Base-by-base conservation (phyloP, 2,797 vertebrate species). In the Antennarius maculatus region DNA sequence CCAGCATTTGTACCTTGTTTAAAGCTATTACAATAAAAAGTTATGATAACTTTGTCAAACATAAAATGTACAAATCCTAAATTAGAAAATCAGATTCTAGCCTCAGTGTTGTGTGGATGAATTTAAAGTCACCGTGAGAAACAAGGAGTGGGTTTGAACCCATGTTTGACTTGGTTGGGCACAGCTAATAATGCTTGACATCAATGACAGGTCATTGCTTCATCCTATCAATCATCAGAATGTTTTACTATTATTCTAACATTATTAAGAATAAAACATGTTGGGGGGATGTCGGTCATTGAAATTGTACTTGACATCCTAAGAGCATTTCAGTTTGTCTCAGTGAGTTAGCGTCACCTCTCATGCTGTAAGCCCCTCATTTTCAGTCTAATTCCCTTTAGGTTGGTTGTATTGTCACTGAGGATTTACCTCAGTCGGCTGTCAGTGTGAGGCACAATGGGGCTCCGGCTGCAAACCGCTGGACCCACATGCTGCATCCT, bases 371-470 rank as follows among this genome's bases (percentile, higher is more conserved):
- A 74, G 72, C 77, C 69, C 27, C 52, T 11, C 5, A 42, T 60
- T 47, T 15, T 45, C 9, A 17, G 47, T 56, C 37, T 83, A 77
- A 88, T 86, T 82, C 61, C 31, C 61, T 46, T 49, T 27, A 42
- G 3, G 3, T 15, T 41, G 52, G 52, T 11, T 45, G 64, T 46
- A 76, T 86, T 86, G 84, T 84, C 18, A 34, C 34, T 10, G 66
- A 74, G 69, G 74, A 76, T 79, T 34, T 74, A 63, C 71, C 57
- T 57, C 47, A 64, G 75, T 68, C 66, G 70, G 31, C 70, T 66
- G 57, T 71, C 59, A 47, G 69, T 17, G 52, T 52, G 29, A 37
- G 50, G 52, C 61, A 86, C 81, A 85, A 78, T 71, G 53, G 61
- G 34, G 41, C 23, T 54, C 15, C 1, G 5, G 75, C 48, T 17